These are phyloP conservation scores for Vandiemenella viatica DNA, from an alignment of 2,888 invertebrate species.

Conservation along the genomic window DNA sequence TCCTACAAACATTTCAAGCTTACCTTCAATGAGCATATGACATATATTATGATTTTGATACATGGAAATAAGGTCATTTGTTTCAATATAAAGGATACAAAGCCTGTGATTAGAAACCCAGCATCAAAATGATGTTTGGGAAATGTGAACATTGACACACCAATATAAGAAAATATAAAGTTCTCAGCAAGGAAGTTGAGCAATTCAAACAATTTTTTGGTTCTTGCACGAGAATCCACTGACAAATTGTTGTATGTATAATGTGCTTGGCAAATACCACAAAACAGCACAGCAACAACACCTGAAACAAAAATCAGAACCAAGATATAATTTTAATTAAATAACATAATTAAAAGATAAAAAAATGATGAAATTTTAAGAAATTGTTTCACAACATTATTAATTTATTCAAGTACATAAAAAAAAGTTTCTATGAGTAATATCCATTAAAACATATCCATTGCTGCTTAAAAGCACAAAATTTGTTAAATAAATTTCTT, in stretches of 20 bases:
- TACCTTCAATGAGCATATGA: too few relatives aligned
- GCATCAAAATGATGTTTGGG: constrained; percentile 88
- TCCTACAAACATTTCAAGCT: background rate
- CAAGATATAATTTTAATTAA: too few relatives aligned
- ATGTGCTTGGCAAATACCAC: constrained; percentile 98
- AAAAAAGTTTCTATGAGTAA: too few relatives aligned
- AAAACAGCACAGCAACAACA: constrained; percentile 93
- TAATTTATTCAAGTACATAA: too few relatives aligned
- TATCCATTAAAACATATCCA: too few relatives aligned
- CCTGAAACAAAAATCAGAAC: constrained; percentile 34
- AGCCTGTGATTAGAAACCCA: constrained; percentile 80
- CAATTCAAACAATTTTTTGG: constrained; percentile 84
- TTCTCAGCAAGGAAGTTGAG: constrained; percentile 94
- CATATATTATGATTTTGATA: too few relatives aligned
- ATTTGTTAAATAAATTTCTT: too few relatives aligned
- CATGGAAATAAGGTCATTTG: too few relatives aligned
- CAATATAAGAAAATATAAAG: constrained; percentile 97
- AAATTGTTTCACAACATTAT: constrained; percentile 3
- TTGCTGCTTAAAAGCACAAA: too few relatives aligned
- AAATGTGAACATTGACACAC: constrained; percentile 96
- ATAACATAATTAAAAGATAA: background rate
- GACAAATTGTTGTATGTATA: constrained; percentile 96
- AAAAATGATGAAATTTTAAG: constrained; percentile 6
- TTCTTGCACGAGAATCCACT: constrained; percentile 66
- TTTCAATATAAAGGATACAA: constrained; percentile 76